phyloP scores from a whole-genome alignment of 2,888 invertebrate species.

The Lordiphosa fenestrarum region DNA sequence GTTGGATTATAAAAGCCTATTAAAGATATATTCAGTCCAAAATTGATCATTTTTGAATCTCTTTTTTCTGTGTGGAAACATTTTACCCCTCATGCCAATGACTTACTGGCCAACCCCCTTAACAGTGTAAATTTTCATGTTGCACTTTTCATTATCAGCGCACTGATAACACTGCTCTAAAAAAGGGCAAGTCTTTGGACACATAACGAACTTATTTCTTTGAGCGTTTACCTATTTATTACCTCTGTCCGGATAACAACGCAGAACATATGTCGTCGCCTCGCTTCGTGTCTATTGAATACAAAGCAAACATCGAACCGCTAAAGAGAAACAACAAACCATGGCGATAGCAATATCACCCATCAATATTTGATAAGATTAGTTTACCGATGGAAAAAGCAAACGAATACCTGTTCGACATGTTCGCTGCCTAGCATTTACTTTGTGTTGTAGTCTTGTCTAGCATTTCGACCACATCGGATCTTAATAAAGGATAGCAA shows the following conservation, averaged over 20 bases:
- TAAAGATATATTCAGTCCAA: too few species aligned
- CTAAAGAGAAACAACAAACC: conserved; percentile 13
- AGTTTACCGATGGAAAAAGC: conserved; percentile 40
- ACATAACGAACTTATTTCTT: too few species aligned
- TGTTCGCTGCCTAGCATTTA: conserved; percentile 10
- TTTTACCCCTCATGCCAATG: too few species aligned
- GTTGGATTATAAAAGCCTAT: too few species aligned
- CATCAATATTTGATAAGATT: conserved; percentile 66
- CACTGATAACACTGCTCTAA: too few species aligned
- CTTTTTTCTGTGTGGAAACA: too few species aligned
- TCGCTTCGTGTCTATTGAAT: background rate
- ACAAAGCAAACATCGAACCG: conserved; percentile 32
- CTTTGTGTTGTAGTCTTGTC: conserved; percentile 34
- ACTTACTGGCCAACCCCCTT: too few species aligned
- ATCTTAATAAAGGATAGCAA: conserved; percentile 7
- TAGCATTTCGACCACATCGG: conserved; percentile 33
- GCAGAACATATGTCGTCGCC: background rate
- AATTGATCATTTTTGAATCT: too few species aligned
- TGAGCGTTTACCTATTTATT: too few species aligned
- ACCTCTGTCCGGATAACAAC: background rate
- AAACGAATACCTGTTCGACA: conserved; percentile 32
- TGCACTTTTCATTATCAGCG: too few species aligned
- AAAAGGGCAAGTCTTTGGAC: too few species aligned
- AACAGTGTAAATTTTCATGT: too few species aligned
- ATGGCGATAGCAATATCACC: conserved; percentile 36